phyloP scores from a whole-genome alignment of 35 echinoderm and acorn worm genomes.

The Acanthaster planci region DNA sequence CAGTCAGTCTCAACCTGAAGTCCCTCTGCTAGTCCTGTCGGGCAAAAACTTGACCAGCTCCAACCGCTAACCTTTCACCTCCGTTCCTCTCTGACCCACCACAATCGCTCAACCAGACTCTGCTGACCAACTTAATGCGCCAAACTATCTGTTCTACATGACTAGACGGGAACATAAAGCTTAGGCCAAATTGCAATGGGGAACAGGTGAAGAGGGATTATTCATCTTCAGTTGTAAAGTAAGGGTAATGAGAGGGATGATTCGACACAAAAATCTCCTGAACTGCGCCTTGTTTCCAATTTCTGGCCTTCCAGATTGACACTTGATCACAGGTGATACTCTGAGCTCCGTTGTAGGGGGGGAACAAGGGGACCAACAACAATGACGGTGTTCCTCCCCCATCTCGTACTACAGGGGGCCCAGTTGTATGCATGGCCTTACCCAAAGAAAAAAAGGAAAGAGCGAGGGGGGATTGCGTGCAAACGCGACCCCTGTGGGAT shows the following conservation, averaged over 20 bases:
- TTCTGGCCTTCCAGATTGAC: not conserved
- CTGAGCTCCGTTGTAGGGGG: not conserved
- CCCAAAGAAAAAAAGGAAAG: not conserved
- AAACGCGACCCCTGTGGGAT: constrained; percentile 11
- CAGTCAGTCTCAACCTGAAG: too few relatives aligned
- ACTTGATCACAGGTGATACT: not conserved
- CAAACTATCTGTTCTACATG: not conserved
- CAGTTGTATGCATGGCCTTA: not conserved
- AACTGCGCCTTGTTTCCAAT: constrained; percentile 2
- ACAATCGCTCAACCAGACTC: too few relatives aligned
- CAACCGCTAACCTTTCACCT: too few relatives aligned
- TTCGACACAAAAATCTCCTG: not conserved
- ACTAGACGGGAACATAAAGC: constrained; percentile 20
- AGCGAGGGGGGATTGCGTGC: not conserved
- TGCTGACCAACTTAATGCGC: not conserved
- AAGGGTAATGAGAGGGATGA: not conserved
- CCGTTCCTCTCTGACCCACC: too few relatives aligned
- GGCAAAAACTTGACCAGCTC: too few relatives aligned
- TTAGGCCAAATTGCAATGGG: not conserved
- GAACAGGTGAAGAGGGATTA: constrained; percentile 10
- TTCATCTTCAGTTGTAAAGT: constrained; percentile 8
- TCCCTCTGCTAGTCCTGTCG: too few relatives aligned
- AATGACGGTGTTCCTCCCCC: not conserved
- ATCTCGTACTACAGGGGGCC: not conserved
- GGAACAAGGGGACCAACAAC: not conserved